Conservation (phyloP, 2,113 vertebrate genomes). For the Crotalus horridus region DNA sequence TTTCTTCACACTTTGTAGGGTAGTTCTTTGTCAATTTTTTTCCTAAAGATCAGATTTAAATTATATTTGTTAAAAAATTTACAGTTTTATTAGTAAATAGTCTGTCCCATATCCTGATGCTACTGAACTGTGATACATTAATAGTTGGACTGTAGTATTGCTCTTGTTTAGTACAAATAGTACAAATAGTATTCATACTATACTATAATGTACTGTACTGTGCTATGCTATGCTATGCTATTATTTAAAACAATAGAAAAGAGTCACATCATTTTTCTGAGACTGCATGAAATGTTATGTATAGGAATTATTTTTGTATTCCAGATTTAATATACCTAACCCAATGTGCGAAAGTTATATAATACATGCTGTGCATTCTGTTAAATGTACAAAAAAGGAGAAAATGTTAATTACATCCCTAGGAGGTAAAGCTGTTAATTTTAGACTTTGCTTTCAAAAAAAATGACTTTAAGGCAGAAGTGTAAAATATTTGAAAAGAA, state of each 20-base stretch:
- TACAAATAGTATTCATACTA: not conserved
- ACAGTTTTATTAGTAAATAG: not conserved
- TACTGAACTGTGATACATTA: not conserved
- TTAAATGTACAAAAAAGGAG: conserved; percentile 24
- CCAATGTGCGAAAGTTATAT: conserved; percentile 21
- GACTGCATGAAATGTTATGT: not conserved
- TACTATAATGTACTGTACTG: not conserved
- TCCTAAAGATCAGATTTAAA: not conserved
- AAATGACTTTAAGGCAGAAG: conserved; percentile 21
- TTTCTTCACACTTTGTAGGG: not conserved
- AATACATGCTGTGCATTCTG: not conserved
- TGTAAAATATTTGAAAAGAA: conserved; percentile 18
- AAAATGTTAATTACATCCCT: conserved; percentile 38
- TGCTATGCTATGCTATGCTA: not conserved
- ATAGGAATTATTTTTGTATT: conserved; percentile 27
- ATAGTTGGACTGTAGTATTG: not conserved
- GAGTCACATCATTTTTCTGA: not conserved
- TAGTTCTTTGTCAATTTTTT: not conserved
- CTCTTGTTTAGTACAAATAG: too few relatives aligned
- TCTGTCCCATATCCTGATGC: too few relatives aligned
- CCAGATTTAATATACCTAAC: not conserved
- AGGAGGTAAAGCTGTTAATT: conserved; percentile 30
- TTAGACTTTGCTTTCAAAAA: conserved; percentile 49
- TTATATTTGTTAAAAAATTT: not conserved
- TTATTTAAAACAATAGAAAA: not conserved